Base-by-base conservation (phyloP, 2,113 vertebrate species). In the Eonycteris spelaea region DNA sequence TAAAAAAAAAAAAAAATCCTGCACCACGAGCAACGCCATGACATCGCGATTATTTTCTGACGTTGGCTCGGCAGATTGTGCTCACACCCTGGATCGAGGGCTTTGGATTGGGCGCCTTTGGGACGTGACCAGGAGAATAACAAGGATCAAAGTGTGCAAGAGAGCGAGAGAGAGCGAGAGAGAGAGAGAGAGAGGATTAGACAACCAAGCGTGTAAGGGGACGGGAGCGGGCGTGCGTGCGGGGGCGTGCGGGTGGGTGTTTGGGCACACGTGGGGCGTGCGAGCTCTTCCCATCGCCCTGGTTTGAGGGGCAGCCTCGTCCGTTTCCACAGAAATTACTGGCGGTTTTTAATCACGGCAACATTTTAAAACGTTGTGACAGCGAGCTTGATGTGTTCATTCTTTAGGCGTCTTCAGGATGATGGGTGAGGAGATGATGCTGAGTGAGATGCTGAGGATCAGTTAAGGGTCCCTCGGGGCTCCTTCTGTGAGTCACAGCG, bases 341-440 rank as follows among this genome's bases (percentile, higher is more conserved):
- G 84, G 38, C 9, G 89, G 48, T 15, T 85, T 88, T 90, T 78
- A 86, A 53, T 95, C 4, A 35, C 77, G 1, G 30, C 77, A 43
- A 21, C 63, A 19, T 63, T 87, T 57, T 75, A 45, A 92, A 82
- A 75, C 16, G 28, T 86, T 70, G 91, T 95, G 95, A 97, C 93
- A 73, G 71, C 30, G 1, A n/a, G n/a, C 35, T 26, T 21, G 40
- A 40, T 5, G 0, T 0, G 1, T 14, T 57, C 33, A 0, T n/a
- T 95, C 82, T 75, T 15, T 5, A 18, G 59, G 16, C 45, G 40
- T 35, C 77, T 8, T 4, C 9, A 2, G 40, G 80, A 10, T 57
- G 91, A 21, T 1, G 15, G 77, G 15, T 3, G 59, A 57, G 53
- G 28, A 6, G 68, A 11, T 0, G 2, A 8, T 0, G 13, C 85